Conservation (phyloP, 2,113 vertebrate genomes). For the Ahaetulla prasina region DNA sequence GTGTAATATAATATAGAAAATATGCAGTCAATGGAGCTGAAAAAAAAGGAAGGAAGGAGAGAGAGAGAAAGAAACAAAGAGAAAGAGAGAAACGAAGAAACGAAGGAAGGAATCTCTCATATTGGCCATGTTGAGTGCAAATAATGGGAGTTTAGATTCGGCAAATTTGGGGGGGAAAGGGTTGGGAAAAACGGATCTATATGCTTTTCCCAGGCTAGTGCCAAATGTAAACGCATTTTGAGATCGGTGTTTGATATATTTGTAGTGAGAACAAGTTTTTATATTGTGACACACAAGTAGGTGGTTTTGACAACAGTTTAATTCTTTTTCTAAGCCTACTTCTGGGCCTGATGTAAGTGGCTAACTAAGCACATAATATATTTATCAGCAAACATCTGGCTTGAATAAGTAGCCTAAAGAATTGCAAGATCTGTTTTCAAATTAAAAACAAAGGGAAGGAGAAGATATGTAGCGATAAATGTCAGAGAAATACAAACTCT, state of each 20-base stretch:
- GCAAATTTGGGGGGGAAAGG: neutral
- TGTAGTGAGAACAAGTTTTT: neutral
- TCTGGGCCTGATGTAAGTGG: neutral
- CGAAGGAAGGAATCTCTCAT: neutral
- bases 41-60: neutral
- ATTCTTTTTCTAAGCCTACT: neutral
- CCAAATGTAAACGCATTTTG: rapidly evolving
- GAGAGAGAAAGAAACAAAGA: neutral
- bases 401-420: neutral
- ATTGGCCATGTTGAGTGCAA: neutral
- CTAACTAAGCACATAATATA: neutral
- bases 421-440: conserved; percentile 15
- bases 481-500: neutral
- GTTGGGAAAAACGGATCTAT: neutral
- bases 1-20: conserved; percentile 35
- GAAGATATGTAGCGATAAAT: neutral
- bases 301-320: neutral
- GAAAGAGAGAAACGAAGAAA: neutral
- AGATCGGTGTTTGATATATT: neutral
- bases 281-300: neutral
- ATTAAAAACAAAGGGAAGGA: neutral
- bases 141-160: neutral
- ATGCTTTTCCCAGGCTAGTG: neutral
- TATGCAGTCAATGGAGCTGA: conserved; percentile 20
- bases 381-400: conserved; percentile 5